Evolutionary conservation across 2,113 vertebrate species (phyloP).

Genomic region (Dolichallabes microphthalmus): DNA sequence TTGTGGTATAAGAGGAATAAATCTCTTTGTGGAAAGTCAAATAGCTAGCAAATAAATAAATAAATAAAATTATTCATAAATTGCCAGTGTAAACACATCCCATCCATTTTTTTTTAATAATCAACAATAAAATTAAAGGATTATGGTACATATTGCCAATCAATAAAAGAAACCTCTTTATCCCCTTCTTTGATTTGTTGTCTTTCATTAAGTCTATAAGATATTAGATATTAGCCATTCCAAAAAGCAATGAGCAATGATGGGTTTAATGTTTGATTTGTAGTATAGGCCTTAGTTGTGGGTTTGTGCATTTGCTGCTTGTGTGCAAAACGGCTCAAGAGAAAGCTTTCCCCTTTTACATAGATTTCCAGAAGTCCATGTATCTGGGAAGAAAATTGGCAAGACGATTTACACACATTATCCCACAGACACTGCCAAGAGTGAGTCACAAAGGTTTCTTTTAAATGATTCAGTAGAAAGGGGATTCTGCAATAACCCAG

Average conservation of each 20-base stretch:
- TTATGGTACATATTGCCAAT: neutral
- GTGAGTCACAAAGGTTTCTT: slow-evolving; percentile 49
- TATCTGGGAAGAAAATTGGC: slow-evolving; percentile 21
- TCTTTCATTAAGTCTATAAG: too few species aligned
- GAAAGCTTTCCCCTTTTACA: neutral
- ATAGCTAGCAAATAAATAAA: too few species aligned
- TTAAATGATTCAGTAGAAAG: slow-evolving; percentile 49
- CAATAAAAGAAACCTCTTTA: too few species aligned
- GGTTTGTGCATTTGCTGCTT: neutral
- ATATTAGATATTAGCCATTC: too few species aligned
- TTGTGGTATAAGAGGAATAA: too few species aligned
- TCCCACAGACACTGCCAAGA: slow-evolving; percentile 41
- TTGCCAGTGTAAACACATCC: neutral
- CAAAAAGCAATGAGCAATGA: too few species aligned
- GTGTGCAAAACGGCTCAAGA: slow-evolving; percentile 14
- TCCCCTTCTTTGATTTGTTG: too few species aligned
- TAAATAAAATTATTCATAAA: neutral
- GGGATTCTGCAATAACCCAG: slow-evolving; percentile 20
- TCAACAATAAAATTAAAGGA: neutral
- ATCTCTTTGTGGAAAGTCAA: too few species aligned
- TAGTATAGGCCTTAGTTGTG: neutral
- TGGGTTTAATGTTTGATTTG: too few species aligned
- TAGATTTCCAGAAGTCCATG: slow-evolving; percentile 38
- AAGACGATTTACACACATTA: slow-evolving; percentile 45
- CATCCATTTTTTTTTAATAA: neutral